phyloP scores from a whole-genome alignment of 2,888 invertebrate species.

The Strigamia maritima region DNA sequence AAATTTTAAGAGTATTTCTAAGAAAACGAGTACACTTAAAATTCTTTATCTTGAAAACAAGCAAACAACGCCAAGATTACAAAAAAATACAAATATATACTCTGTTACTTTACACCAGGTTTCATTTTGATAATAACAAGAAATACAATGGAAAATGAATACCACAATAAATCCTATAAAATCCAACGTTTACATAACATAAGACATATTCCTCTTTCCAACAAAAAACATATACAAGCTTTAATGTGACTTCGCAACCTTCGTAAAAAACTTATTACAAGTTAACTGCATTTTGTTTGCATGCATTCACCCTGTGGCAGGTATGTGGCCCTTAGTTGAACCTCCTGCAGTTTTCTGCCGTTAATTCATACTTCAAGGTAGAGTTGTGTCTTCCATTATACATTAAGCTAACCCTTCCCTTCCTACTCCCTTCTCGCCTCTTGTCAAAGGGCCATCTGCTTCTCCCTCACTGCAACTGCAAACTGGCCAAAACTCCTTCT shows the following conservation, averaged over 20 bases:
- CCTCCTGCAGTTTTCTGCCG: slow-evolving; percentile 28
- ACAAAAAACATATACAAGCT: neutral
- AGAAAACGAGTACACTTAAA: neutral
- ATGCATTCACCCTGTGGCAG: slow-evolving; percentile 24
- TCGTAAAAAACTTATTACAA: neutral
- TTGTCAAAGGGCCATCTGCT: slow-evolving; percentile 31
- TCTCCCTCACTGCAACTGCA: neutral
- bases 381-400: slow-evolving; percentile 31
- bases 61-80: slow-evolving; percentile 21
- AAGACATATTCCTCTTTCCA: neutral
- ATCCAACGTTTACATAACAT: neutral
- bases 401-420: slow-evolving; percentile 23
- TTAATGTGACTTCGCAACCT: neutral
- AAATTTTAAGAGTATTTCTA: neutral
- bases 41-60: slow-evolving; percentile 2
- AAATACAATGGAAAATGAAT: neutral
- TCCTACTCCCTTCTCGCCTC: neutral
- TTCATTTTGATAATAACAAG: neutral
- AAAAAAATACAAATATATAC: neutral
- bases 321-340: slow-evolving; percentile 27
- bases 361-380: slow-evolving; percentile 34
- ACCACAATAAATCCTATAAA: neutral
- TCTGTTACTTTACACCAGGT: neutral
- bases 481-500: neutral
- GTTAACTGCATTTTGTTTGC: slow-evolving; percentile 23